Base-by-base conservation (phyloP, 2,888 invertebrate genomes). In the Sepiola atlantica region DNA sequence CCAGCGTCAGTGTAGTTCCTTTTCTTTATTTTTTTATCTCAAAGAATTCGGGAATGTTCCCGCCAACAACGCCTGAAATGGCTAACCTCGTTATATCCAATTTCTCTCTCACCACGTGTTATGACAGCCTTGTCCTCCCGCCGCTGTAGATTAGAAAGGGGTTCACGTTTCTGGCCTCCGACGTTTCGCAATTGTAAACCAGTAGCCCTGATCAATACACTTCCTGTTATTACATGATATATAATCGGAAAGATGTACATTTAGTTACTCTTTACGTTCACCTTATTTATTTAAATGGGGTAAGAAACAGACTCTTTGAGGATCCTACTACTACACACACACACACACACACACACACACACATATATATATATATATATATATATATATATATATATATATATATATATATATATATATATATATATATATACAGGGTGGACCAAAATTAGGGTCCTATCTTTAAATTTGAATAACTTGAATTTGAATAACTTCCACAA, bases 171-270 rank as follows among this genome's bases (percentile, higher is more conserved):
- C n/a, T 77, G n/a, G 77, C n/a, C 77, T 77, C 77, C 77, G 32
- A n/a, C n/a, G 77, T 77, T 77, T 77, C 32, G n/a, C n/a, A 77
- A 77, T 16, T 77, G n/a, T 77, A 77, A 77, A 32, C 77, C 77
- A 77, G 77, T 77, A 77, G 77, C 77, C 16, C 28, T 77, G 77
- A 77, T 77, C 77, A 77, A 77, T 77, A 77, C 28, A n/a, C n/a
- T 77, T 77, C n/a, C 77, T 77, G 77, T 77, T 77, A 77, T 77
- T 77, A 77, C 77, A 77, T n/a, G 77, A 77, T n/a, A 77, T n/a
- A n/a, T n/a, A 77, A n/a, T n/a, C 77, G 77, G 28, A 28, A 77
- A n/a, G 28, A n/a, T 77, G 77, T n/a, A 14, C n/a, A n/a, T n/a
- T 77, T 18, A 32, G 77, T 77, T 77, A 77, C 77, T 77, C n/a